phyloP scores from a whole-genome alignment of 2,113 vertebrate species.

The Heterochromis multidens region DNA sequence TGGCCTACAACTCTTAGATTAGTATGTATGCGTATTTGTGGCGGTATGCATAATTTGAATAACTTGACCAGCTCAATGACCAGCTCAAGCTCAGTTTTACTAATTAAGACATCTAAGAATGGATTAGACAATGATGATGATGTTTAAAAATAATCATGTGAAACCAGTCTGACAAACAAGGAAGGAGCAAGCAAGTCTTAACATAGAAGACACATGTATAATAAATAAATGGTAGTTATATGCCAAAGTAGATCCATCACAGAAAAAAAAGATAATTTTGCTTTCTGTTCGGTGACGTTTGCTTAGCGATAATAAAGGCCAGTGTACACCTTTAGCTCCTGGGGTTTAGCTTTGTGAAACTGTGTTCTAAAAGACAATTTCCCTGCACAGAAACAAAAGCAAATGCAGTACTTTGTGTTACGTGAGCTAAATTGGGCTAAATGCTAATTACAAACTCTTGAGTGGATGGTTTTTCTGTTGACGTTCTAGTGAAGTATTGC shows the following conservation, averaged over 20 bases:
- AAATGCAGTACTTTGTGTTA: slow-evolving; percentile 52
- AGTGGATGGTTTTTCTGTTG: slow-evolving; percentile 60
- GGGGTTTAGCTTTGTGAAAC: slow-evolving; percentile 40
- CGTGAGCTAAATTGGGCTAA: slow-evolving; percentile 64
- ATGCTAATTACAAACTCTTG: slow-evolving; percentile 65
- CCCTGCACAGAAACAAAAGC: slow-evolving; percentile 43
- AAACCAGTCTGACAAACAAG: slow-evolving; percentile 26
- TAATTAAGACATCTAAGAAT: slow-evolving; percentile 20
- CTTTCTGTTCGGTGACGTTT: slow-evolving; percentile 58
- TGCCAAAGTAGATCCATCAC: slow-evolving; percentile 74
- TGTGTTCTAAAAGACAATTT: slow-evolving; percentile 43
- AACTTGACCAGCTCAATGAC: slow-evolving; percentile 10
- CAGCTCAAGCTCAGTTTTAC: slow-evolving; percentile 37
- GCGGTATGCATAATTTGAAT: slow-evolving; percentile 35
- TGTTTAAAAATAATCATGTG: slow-evolving; percentile 9
- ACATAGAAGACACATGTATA: slow-evolving; percentile 51
- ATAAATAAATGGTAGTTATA: slow-evolving; percentile 68
- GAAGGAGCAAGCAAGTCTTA: slow-evolving; percentile 18
- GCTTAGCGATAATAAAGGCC: slow-evolving; percentile 44
- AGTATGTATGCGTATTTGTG: slow-evolving; percentile 29
- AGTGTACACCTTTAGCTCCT: slow-evolving; percentile 32
- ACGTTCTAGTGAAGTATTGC: slow-evolving; percentile 66
- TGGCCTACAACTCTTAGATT: slow-evolving; percentile 31
- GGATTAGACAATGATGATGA: slow-evolving; percentile 6
- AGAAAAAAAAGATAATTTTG: slow-evolving; percentile 42